Base-by-base conservation (phyloP, 2,888 invertebrate genomes). In the Drosophila phalerata region DNA sequence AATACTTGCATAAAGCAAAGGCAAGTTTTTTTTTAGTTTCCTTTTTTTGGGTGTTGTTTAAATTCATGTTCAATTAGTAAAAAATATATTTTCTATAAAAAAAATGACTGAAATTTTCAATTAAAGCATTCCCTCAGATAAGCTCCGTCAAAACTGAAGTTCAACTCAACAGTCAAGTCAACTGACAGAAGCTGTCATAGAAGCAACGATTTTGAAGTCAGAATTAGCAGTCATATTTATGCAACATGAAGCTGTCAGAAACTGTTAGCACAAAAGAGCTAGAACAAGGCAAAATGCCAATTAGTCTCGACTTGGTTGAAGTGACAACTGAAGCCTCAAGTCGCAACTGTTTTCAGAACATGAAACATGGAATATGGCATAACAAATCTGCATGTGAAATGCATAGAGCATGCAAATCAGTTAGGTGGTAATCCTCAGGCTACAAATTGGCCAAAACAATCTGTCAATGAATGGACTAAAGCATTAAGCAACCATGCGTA, bases 261-360 rank as follows among this genome's bases (percentile, higher is more conserved):
- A 51, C 55, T 60, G 40, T 52, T 40, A 45, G 60, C 40, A 42
- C 30, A 37, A 37, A 51, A 37, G 19, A 68, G 48, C 60, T 68
- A 30, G 30, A 56, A 47, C 43, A 56, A 37, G 19, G 22, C 51
- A 57, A 85, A 79, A 66, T 69, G 74, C 66, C 81, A 81, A 86
- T 86, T 80, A 86, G 81, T 51, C 63, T 55, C 56, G 56, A 6
- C 9, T 52, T 11, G 11, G 25, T 62, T 64, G 61, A 64, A 76
- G 63, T 69, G 69, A 77, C 86, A 83, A 74, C 80, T 73, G 74
- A 52, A 57, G 70, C 55, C 62, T 65, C 55, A 42, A 58, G 53
- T 77, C 15, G 61, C 49, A 55, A 63, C 45, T 61, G 32, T 66
- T 48, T 61, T 51, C 1, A n/a, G 25, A 38, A 40, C 9, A n/a